phyloP scores from a whole-genome alignment of 2,113 vertebrate genomes.

The Poicephalus gulielmi region DNA sequence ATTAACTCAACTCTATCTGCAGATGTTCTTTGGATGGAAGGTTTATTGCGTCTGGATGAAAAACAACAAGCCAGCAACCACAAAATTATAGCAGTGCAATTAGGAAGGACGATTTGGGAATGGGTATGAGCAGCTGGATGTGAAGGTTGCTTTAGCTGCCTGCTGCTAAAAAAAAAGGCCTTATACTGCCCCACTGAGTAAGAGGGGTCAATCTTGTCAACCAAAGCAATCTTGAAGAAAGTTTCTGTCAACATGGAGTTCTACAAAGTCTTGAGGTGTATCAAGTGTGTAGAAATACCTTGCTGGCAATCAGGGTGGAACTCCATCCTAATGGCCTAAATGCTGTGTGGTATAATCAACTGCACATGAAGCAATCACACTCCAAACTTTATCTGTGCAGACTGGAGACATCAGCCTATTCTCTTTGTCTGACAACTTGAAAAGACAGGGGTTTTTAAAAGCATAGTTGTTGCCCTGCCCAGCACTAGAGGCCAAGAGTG shows the following conservation, averaged over 20 bases:
- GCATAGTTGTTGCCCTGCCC: neutral
- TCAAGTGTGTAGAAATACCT: neutral
- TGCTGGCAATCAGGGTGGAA: neutral
- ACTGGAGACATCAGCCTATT: neutral
- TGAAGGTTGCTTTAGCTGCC: neutral
- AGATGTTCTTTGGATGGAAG: neutral
- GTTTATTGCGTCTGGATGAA: neutral
- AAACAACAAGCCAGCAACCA: neutral
- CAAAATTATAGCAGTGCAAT: neutral
- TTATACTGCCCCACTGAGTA: neutral
- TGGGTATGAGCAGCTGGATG: neutral
- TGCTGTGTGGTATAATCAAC: neutral
- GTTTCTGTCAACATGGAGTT: neutral
- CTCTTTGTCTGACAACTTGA: neutral
- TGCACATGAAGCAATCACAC: neutral
- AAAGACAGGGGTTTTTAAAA: neutral
- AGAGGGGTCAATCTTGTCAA: neutral
- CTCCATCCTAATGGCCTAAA: neutral
- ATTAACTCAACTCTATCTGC: neutral
- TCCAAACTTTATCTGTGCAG: neutral
- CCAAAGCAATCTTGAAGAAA: neutral
- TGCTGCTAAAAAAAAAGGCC: neutral
- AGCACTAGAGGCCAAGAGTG: neutral
- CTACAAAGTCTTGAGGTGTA: neutral
- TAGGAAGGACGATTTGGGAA: neutral